phyloP scores from a whole-genome alignment of 1,140 invertebrate species.

The Gonatopus flavifemur region DNA sequence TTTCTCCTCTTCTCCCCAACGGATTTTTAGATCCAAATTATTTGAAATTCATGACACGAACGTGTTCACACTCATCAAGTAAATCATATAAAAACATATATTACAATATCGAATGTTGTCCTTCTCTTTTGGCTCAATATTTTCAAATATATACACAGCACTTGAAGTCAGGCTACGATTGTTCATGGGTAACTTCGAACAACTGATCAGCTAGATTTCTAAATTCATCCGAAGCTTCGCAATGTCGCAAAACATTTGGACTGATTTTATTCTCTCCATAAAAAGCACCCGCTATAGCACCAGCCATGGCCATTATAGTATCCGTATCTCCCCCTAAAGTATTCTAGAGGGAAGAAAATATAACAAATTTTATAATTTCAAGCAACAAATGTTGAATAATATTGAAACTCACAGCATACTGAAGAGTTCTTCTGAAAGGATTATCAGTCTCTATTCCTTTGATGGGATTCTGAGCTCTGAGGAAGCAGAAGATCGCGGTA shows the following conservation, averaged over 20 bases:
- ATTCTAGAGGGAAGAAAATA: slow-evolving; percentile 60
- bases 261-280: slow-evolving; percentile 68
- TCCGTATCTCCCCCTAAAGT: slow-evolving; percentile 79
- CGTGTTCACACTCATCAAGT: too few relatives aligned
- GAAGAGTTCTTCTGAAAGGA: slow-evolving; percentile 67
- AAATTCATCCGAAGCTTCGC: slow-evolving; percentile 65
- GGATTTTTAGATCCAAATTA: too few relatives aligned
- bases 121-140: too few relatives aligned
- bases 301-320: slow-evolving; percentile 79
- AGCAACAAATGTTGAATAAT: neutral
- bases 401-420: slow-evolving; percentile 47
- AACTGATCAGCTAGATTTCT: slow-evolving; percentile 56
- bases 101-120: too few relatives aligned
- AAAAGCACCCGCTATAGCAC: slow-evolving; percentile 74
- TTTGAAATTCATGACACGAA: too few relatives aligned
- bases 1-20: too few relatives aligned
- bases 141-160: too few relatives aligned
- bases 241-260: slow-evolving; percentile 62
- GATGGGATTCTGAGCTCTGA: slow-evolving; percentile 64
- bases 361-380: neutral
- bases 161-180: too few relatives aligned
- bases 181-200: too few relatives aligned
- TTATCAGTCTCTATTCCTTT: slow-evolving; percentile 60
- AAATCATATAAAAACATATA: too few relatives aligned
- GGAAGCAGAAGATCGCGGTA: slow-evolving; percentile 75